phyloP scores from a whole-genome alignment of 2,888 invertebrate genomes.

The Vanessa cardui region DNA sequence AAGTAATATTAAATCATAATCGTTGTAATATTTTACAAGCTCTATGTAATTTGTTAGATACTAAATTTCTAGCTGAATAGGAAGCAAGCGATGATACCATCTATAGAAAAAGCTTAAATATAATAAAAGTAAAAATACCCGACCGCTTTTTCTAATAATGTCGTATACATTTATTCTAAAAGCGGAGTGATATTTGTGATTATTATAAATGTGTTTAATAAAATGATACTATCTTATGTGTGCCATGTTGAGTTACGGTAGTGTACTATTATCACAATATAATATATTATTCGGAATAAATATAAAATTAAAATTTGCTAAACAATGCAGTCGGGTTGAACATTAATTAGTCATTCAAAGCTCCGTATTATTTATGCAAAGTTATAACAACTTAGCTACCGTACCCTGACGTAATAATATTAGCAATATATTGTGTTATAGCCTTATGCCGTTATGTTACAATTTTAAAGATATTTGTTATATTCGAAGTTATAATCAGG shows the following conservation, averaged over 20 bases:
- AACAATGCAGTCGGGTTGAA: conserved; percentile 6
- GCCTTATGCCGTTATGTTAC: conserved; percentile 7
- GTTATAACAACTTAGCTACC: conserved; percentile 5
- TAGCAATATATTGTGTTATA: conserved; percentile 11
- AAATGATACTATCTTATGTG: conserved; percentile 10
- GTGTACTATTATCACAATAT: conserved; percentile 10
- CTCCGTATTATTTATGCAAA: conserved; percentile 3
- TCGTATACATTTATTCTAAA: conserved; percentile 5
- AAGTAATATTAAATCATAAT: conserved; percentile 21
- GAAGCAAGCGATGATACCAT: conserved; percentile 11
- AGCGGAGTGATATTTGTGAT: conserved; percentile 8
- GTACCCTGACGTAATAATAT: conserved; percentile 14
- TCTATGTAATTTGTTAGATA: conserved; percentile 4
- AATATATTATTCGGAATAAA: not conserved
- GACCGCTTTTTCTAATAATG: conserved; percentile 9
- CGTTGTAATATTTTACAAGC: conserved; percentile 22
- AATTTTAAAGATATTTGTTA: conserved; percentile 1
- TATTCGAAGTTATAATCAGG: conserved; percentile 3
- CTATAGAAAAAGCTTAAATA: conserved; percentile 15
- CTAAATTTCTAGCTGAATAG: conserved; percentile 11
- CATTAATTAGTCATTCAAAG: conserved; percentile 4
- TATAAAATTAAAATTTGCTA: not conserved
- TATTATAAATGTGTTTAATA: conserved; percentile 7
- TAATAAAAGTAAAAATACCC: conserved; percentile 13
- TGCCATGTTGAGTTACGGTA: conserved; percentile 10